These are phyloP conservation scores for Cyprinus carpio DNA, from an alignment of 2,113 vertebrate genomes.

Conservation along the genomic window DNA sequence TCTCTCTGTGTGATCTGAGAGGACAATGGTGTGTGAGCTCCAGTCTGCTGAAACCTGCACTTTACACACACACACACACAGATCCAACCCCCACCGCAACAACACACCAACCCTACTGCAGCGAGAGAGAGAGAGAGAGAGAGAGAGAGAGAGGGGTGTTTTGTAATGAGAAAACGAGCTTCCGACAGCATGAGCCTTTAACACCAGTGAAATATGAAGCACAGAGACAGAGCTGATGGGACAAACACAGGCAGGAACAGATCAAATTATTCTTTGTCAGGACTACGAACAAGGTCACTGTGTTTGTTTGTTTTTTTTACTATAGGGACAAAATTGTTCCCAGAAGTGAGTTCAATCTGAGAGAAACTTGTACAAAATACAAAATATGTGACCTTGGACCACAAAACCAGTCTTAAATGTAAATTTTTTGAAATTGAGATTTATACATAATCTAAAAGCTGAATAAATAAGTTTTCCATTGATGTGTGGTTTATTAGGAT, in stretches of 20 bases:
- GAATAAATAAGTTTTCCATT: too few relatives aligned
- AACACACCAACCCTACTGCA: slow-evolving; percentile 44
- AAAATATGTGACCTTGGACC: too few relatives aligned
- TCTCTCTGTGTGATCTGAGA: slow-evolving; percentile 14
- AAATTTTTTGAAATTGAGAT: too few relatives aligned
- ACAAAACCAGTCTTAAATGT: too few relatives aligned
- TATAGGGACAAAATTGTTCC: too few relatives aligned
- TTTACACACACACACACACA: slow-evolving; percentile 50
- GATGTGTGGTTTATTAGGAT: too few relatives aligned
- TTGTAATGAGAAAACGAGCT: not conserved
- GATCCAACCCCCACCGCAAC: slow-evolving; percentile 56
- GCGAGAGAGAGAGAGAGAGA: slow-evolving; percentile 7
- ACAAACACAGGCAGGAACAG: slow-evolving; percentile 8
- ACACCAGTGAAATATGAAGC: slow-evolving; percentile 32
- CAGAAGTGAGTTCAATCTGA: too few relatives aligned
- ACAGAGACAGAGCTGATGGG: not conserved
- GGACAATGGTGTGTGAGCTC: slow-evolving; percentile 51
- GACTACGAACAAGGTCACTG: slow-evolving; percentile 28
- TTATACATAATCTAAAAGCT: too few relatives aligned
- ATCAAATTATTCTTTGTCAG: slow-evolving; percentile 25
- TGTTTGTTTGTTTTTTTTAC: too few relatives aligned
- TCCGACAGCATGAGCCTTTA: not conserved
- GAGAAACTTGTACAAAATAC: too few relatives aligned
- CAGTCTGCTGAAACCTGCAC: slow-evolving; percentile 62
- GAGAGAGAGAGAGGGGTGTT: not conserved